A percentile compares a stretch with the other conserved stretches of the same genome.
These are phyloP conservation scores for Vollenhovia emeryi DNA, from an alignment of 1,140 invertebrate species.

Conservation along the genomic window DNA sequence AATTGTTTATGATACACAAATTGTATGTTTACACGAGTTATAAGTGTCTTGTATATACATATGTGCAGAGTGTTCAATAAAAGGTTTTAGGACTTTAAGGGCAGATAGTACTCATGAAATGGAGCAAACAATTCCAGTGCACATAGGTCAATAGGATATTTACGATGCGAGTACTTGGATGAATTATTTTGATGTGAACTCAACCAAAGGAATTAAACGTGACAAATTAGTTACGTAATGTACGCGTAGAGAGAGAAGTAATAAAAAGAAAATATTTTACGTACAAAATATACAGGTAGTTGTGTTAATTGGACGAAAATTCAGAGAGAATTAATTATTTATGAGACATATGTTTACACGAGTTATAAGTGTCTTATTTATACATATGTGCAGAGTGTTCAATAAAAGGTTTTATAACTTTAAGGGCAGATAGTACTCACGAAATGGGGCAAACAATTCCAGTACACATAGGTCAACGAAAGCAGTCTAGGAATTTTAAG, in stretches of 20 bases:
- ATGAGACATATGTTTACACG: conserved; percentile 5
- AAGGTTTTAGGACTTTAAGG: no score
- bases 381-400: no score
- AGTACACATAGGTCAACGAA: no score
- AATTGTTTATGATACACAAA: conserved; percentile 40
- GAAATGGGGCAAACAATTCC: no score
- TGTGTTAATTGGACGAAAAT: conserved; percentile 30
- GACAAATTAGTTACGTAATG: conserved; percentile 15
- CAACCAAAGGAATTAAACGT: conserved; percentile 7
- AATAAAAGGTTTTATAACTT: no score
- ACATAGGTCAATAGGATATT: no score
- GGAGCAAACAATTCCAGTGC: no score
- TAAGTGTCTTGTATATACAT: neutral
- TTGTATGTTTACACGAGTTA: conserved; percentile 14
- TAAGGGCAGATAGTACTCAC: no score
- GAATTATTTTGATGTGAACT: conserved; percentile 4
- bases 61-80: no score
- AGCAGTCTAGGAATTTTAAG: no score
- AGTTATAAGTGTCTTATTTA: neutral
- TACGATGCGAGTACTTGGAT: no score
- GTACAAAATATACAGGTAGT: neutral
- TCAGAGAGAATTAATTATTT: conserved; percentile 43
- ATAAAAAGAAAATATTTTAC: conserved; percentile 22
- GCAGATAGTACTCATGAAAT: no score
- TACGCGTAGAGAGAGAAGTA: neutral